A percentile compares a stretch with the other conserved stretches of the same genome.
Evolutionary conservation across 1,140 invertebrate species (phyloP).

Genomic region (Drosophila athabasca): DNA sequence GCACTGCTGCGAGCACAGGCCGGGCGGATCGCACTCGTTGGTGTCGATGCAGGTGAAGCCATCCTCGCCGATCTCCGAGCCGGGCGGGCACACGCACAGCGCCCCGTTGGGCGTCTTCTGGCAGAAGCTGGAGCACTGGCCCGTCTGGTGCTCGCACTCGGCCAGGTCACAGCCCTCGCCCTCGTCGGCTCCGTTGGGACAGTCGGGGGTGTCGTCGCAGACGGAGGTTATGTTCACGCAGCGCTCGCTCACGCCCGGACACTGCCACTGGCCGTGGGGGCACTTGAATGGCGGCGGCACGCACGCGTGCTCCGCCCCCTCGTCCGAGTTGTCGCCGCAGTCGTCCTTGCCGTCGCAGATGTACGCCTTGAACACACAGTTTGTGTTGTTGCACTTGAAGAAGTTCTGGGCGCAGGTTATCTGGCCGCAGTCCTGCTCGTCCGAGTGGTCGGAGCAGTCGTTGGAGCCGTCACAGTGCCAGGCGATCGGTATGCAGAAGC

Average conservation of each 20-base stretch:
- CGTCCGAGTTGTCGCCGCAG: constrained; percentile 97
- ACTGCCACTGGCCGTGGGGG: constrained; percentile 91
- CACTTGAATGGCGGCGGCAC: constrained; percentile 90
- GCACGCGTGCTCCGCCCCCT: constrained; percentile 91
- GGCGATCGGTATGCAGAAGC: constrained; percentile 95
- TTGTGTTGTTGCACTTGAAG: constrained; percentile 93
- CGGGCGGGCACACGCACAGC: constrained; percentile 93
- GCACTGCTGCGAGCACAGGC: constrained; percentile 95
- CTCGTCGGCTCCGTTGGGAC: constrained; percentile 96
- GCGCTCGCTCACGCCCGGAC: constrained; percentile 90
- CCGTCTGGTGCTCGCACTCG: constrained; percentile 88
- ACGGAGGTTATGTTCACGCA: constrained; percentile 92
- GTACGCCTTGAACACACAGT: constrained; percentile 96
- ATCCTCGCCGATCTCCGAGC: constrained; percentile 89
- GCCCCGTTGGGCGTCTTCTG: constrained; percentile 95
- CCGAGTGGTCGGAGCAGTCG: constrained; percentile 96
- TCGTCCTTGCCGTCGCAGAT: constrained; percentile 98
- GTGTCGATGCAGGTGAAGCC: constrained; percentile 91
- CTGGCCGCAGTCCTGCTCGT: constrained; percentile 94
- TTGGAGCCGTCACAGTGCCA: constrained; percentile 95
- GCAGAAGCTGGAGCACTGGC: constrained; percentile 93
- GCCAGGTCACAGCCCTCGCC: constrained; percentile 92
- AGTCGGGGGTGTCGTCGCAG: constrained; percentile 93
- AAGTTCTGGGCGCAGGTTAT: constrained; percentile 90
- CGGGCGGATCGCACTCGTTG: constrained; percentile 95